Base-by-base conservation (phyloP, 2,113 vertebrate species). In the Lepus europaeus region DNA sequence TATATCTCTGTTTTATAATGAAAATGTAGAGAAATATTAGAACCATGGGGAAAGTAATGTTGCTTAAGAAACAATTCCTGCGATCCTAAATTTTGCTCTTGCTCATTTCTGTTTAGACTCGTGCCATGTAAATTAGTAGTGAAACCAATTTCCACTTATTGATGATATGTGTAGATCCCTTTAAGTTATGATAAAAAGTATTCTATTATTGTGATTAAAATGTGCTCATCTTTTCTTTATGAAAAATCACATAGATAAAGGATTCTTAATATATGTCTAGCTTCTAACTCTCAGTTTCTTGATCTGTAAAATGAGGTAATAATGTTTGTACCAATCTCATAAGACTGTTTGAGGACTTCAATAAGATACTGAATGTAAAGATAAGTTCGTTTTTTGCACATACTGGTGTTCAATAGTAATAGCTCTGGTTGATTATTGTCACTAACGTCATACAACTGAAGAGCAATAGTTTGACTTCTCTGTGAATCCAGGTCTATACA, bases 241-340 rank as follows among this genome's bases (percentile, higher is more conserved):
- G 36, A 12, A 73, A 84, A 89, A 89, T 51, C 80, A 77, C 22
- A 72, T 19, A n/a, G 73, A 39, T 59, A 90, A 81, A 92, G 49
- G 22, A 39, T 27, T 27, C n/a, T 59, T 5, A 22, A 29, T 56
- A 79, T 16, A 51, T 87, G 45, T 66, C 17, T 87, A 74, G 78
- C 23, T n/a, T 80, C 69, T 61, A 51, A 87, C 25, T 4, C 51
- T 45, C 27, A 17, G 31, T 91, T 95, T 89, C 39, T 49, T 89
- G 45, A 77, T 49, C 64, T 89, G 14, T 68, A 49, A 82, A 63
- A 68, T 59, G 51, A 17, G 12, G 5, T 4, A 6, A 1, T 63
- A 59, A 70, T 61, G 69, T 69, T 74, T 49, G 2, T 23, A 61
- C n/a, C 11, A 59, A 4, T 83, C 14, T 95, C 36, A 63, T 13